Base-by-base conservation (phyloP, 2,888 invertebrate species). In the Ormyrus thymus region DNA sequence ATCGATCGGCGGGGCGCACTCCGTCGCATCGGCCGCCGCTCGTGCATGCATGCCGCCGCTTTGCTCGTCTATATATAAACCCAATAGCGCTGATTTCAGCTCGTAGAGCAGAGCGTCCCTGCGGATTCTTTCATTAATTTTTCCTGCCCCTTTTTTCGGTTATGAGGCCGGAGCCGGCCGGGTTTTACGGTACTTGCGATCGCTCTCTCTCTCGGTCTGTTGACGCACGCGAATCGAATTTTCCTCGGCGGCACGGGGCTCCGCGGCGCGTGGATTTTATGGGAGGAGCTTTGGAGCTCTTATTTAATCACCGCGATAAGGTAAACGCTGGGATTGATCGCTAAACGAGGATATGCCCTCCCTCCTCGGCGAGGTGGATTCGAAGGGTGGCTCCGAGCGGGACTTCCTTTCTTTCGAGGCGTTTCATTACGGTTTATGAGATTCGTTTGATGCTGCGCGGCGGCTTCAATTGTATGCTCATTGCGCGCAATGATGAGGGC, bases 281-380 rank as follows among this genome's bases (percentile, higher is more conserved):
- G 55, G 43, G 50, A 59, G 13, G 70, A 45, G 13, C 11, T 61
- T 46, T 11, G 43, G 55, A 29, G 73, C 55, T 64, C 9, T 72
- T 66, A 66, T 66, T 74, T 74, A 74, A 74, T 66, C 58, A 43
- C 50, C 43, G 56, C 13, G 65, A 43, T 65, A 73, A 48, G 56
- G 55, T 72, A 62, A 72, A 71, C 58, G 56, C 6, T 5, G 29
- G 48, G 9, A 43, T 51, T 59, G 29, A 50, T 51, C 59, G 29
- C 29, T 29, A 29, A 29, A 4, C 29, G 50, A 50, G n/a, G 29
- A 29, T 29, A 29, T 29, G 29, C 29, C 29, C 29, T 29, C 29
- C 29, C 29, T 29, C 29, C 29, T 29, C 58, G 56, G 1, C 6
- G 48, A 6, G n/a, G 29, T 50, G 29, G 43, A 43, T 51, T 29